A percentile compares a stretch with the other conserved stretches of the same genome.
phyloP scores from a whole-genome alignment of 1,140 invertebrate species.

The Pristionchus pacificus region DNA sequence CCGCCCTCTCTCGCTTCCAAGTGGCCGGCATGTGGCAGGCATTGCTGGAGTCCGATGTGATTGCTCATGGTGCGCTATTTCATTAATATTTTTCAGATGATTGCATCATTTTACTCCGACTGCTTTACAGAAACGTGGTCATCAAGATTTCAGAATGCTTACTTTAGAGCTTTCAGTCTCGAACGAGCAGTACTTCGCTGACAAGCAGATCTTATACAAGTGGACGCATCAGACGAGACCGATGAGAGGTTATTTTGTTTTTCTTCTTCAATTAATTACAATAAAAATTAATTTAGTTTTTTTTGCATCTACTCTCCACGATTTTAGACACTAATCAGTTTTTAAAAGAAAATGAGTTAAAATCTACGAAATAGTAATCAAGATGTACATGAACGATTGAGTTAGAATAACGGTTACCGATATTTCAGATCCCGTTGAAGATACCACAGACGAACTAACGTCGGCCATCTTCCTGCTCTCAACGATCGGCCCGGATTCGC shows the following conservation, averaged over 20 bases:
- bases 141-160: neutral
- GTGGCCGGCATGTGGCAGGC: constrained; percentile 79
- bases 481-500: constrained; percentile 71
- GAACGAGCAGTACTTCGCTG: constrained; percentile 75
- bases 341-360: too few species aligned
- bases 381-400: too few species aligned
- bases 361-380: too few species aligned
- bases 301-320: too few species aligned
- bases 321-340: too few species aligned
- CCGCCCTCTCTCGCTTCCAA: constrained; percentile 64
- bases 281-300: neutral
- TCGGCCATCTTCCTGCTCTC: constrained; percentile 68
- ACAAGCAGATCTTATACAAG: constrained; percentile 77
- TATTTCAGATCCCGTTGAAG: too few species aligned
- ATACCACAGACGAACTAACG: constrained; percentile 65
- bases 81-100: too few species aligned
- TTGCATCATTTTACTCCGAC: too few species aligned
- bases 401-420: too few species aligned
- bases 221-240: constrained; percentile 62
- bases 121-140: neutral
- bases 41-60: constrained; percentile 75
- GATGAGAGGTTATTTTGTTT: neutral
- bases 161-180: constrained; percentile 63
- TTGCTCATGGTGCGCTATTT: constrained; percentile 69
- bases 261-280: neutral